Evolutionary conservation across 2,113 vertebrate genomes (phyloP).

Genomic region (Chaetops frenatus): DNA sequence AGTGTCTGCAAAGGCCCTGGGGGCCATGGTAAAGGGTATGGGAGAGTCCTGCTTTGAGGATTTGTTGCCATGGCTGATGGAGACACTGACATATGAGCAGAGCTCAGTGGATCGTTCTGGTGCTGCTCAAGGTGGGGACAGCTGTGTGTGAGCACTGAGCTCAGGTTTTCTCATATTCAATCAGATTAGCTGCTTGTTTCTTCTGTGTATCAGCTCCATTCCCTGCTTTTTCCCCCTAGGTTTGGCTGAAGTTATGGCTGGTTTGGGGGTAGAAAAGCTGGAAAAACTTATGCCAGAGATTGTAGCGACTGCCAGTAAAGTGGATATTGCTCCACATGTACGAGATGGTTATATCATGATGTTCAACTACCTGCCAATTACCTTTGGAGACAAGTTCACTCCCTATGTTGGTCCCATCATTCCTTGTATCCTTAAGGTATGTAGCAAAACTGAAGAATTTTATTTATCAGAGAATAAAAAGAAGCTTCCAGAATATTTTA

Average conservation of each 20-base stretch:
- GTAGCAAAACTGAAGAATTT: neutral
- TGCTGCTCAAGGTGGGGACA: slow-evolving; percentile 86
- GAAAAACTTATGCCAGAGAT: slow-evolving; percentile 99
- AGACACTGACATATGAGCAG: slow-evolving; percentile 94
- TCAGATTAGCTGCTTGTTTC: neutral
- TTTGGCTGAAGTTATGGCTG: slow-evolving; percentile 96
- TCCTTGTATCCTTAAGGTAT: slow-evolving; percentile 97
- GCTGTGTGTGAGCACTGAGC: neutral
- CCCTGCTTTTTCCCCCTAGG: slow-evolving; percentile 63
- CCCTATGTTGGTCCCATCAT: slow-evolving; percentile 98
- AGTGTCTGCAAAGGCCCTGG: slow-evolving; percentile 94
- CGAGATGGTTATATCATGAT: slow-evolving; percentile 99
- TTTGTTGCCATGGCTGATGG: slow-evolving; percentile 96
- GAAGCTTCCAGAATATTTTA: neutral
- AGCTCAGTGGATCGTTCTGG: slow-evolving; percentile 98
- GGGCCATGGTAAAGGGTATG: slow-evolving; percentile 99
- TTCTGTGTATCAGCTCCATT: neutral
- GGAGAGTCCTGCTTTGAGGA: slow-evolving; percentile 96
- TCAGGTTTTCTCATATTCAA: neutral
- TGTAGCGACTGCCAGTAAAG: slow-evolving; percentile 93
- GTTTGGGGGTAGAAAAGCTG: slow-evolving; percentile 95
- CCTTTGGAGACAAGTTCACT: slow-evolving; percentile 94
- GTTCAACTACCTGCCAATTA: slow-evolving; percentile 98
- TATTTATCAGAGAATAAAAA: neutral
- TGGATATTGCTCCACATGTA: slow-evolving; percentile 96